These are phyloP conservation scores for Dasysyrphus tricinctus DNA, from an alignment of 2,888 invertebrate species.

Conservation along the genomic window DNA sequence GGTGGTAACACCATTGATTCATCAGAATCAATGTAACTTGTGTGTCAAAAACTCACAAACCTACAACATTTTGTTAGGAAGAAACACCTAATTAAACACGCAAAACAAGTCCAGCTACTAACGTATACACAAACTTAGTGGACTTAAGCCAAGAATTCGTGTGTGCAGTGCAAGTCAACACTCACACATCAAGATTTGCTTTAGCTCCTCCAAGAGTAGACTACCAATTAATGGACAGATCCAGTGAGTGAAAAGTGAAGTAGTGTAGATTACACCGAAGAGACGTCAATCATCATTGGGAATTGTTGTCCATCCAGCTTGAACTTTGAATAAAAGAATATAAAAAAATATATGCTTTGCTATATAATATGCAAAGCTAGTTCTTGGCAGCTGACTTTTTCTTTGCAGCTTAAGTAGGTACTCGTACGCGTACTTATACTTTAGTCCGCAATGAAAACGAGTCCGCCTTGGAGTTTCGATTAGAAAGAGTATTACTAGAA, in stretches of 20 bases:
- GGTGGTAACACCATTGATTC: background rate
- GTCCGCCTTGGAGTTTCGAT: constrained; percentile 54
- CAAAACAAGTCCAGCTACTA: constrained; percentile 51
- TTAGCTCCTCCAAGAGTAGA: constrained; percentile 13
- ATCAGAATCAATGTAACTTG: background rate
- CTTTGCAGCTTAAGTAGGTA: background rate
- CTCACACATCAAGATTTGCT: background rate
- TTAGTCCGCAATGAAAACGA: constrained; percentile 31
- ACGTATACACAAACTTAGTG: background rate
- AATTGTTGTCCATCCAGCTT: constrained; percentile 35
- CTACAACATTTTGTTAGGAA: constrained; percentile 12
- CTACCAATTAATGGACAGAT: constrained; percentile 49
- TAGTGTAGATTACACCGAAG: constrained; percentile 48
- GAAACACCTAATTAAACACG: constrained; percentile 65
- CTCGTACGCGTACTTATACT: background rate
- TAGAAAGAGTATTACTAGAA: constrained; percentile 44
- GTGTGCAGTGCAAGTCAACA: constrained; percentile 20
- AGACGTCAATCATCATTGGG: constrained; percentile 55
- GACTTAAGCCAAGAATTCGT: constrained; percentile 1
- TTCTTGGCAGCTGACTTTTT: constrained; percentile 23
- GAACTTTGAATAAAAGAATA: constrained; percentile 46
- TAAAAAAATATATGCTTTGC: constrained; percentile 6
- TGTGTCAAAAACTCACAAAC: background rate
- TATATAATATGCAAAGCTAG: constrained; percentile 44
- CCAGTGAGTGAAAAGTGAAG: constrained; percentile 27